These are phyloP conservation scores for Drosophila melanica DNA, from an alignment of 1,140 invertebrate species.

Conservation along the genomic window DNA sequence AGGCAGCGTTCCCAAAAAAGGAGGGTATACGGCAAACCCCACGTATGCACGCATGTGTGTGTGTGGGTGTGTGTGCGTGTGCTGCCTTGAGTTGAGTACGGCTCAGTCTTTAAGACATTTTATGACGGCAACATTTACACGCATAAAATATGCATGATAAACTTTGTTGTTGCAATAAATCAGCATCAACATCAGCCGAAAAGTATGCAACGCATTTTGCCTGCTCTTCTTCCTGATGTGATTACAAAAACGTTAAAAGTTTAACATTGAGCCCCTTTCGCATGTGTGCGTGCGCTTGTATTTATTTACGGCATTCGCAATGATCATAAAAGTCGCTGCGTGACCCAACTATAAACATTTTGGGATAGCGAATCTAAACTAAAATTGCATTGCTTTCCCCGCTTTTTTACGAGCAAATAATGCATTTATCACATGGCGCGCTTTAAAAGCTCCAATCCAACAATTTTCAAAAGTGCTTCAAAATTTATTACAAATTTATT, in stretches of 20 bases:
- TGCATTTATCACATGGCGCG: constrained; percentile 35
- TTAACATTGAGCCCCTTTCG: constrained; percentile 37
- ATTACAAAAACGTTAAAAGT: constrained; percentile 74
- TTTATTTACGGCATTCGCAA: constrained; percentile 61
- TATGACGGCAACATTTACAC: constrained; percentile 83
- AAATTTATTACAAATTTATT: constrained; percentile 11
- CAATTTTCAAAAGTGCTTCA: no score
- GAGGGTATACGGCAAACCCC: neutral
- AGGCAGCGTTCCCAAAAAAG: neutral
- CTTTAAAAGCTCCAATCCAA: neutral
- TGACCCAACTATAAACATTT: constrained; percentile 64
- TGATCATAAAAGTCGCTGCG: constrained; percentile 50
- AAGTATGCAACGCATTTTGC: constrained; percentile 59
- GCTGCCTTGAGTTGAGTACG: neutral
- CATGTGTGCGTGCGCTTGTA: constrained; percentile 9
- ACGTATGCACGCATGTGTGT: constrained; percentile 14
- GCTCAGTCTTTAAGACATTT: constrained; percentile 62
- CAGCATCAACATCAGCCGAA: constrained; percentile 52
- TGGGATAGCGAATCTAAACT: constrained; percentile 33
- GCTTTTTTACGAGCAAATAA: constrained; percentile 48
- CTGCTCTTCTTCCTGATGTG: constrained; percentile 48
- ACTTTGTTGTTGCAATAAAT: constrained; percentile 83
- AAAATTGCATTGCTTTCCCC: constrained; percentile 37
- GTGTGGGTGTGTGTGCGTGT: neutral
- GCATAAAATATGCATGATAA: constrained; percentile 84